phyloP scores from a whole-genome alignment of 2,888 invertebrate genomes.

The Oxystoma pomonae region DNA sequence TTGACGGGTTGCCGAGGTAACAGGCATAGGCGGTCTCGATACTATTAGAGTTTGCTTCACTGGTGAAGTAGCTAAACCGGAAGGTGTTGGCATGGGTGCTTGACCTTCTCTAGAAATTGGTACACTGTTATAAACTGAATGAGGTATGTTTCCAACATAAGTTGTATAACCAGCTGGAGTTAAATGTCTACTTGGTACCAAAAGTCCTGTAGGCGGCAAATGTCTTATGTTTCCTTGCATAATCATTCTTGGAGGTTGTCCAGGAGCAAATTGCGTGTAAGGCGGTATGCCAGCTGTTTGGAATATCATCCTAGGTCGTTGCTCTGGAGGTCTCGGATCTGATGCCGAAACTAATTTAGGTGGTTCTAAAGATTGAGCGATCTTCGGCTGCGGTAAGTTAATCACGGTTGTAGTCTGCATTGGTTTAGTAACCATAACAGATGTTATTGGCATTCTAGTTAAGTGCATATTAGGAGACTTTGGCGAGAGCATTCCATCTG shows the following conservation, averaged over 20 bases:
- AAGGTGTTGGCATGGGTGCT: slow-evolving; percentile 29
- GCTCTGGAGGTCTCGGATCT: slow-evolving; percentile 33
- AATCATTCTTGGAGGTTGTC: slow-evolving; percentile 33
- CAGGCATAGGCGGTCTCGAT: neutral
- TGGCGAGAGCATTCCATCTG: slow-evolving; percentile 26
- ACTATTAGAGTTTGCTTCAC: slow-evolving; percentile 10
- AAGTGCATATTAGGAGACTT: slow-evolving; percentile 36
- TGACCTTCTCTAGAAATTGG: slow-evolving; percentile 23
- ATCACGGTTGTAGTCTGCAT: slow-evolving; percentile 50
- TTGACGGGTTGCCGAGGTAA: neutral
- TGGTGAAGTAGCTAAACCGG: slow-evolving; percentile 4
- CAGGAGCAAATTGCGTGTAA: slow-evolving; percentile 30
- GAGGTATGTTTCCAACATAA: slow-evolving; percentile 24
- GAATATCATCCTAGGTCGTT: slow-evolving; percentile 47
- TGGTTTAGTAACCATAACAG: slow-evolving; percentile 57
- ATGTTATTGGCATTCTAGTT: slow-evolving; percentile 56
- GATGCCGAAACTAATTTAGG: slow-evolving; percentile 37
- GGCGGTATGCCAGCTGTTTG: slow-evolving; percentile 30
- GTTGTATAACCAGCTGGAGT: slow-evolving; percentile 26
- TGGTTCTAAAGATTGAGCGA: slow-evolving; percentile 39
- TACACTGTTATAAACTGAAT: slow-evolving; percentile 21
- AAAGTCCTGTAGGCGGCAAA: slow-evolving; percentile 32
- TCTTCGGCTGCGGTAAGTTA: slow-evolving; percentile 42
- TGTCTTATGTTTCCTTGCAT: slow-evolving; percentile 32
- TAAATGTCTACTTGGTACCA: slow-evolving; percentile 34